Evolutionary conservation across 2,113 vertebrate genomes (phyloP), one percentile per base, ranked within the genome.

Genomic region (Syngnathus typhle): DNA sequence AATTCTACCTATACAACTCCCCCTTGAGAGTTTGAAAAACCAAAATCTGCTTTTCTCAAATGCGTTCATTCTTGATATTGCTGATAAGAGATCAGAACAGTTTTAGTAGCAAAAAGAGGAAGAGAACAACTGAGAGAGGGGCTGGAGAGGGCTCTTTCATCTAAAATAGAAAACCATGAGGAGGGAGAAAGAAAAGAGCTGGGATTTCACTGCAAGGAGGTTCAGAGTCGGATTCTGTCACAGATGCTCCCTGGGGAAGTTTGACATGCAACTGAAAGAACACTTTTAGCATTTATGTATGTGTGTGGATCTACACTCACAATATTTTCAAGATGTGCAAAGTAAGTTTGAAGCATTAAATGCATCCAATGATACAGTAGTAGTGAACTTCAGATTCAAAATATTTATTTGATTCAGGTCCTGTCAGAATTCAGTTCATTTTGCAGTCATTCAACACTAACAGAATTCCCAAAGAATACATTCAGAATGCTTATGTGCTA

Each of bases 51-150:
- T 63, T 44, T 41, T 37, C 56, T 80, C 55, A 39, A 23, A 43
- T 59, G 54, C 54, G 64, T 72, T 71, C 63, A 43, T 59, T 64
- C 68, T 73, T 66, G 66, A 81, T 74, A 52, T 41, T 39, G n/a
- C 15, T 70, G 67, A 79, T 70, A 73, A 55, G 56, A 75, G 69
- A 70, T 19, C 69, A 80, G 65, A 67, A 78, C 63, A 69, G 51
- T 2, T 61, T 23, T 55, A 15, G 12, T 43, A 23, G 44, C 67
- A 16, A 6, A 23, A 60, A 38, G 62, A 65, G 21, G 32, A 11
- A 58, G 55, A 16, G 23, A 32, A 8, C 21, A 21, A 12, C 19
- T 15, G 27, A 38, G 7, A 18, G 16, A 38, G 5, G 7, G 56
- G 12, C 4, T 37, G 38, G 58, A 64, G 12, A 59, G 64, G 12